These are phyloP conservation scores for Gambusia yucatana DNA, from an alignment of 2,797 vertebrate species.

Conservation along the genomic window DNA sequence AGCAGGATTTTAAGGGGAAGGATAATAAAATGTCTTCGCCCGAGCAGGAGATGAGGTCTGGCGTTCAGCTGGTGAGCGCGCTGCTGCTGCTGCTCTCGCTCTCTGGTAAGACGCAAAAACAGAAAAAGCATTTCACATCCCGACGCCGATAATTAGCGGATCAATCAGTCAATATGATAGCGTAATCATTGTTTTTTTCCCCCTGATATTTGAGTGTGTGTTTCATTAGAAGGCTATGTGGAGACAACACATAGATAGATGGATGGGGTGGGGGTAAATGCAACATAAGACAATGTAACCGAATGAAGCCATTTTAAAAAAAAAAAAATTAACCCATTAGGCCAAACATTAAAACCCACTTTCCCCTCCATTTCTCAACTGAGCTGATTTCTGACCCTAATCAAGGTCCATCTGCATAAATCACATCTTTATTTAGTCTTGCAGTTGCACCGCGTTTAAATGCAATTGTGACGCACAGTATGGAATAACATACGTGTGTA, in stretches of 20 bases:
- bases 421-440: neutral
- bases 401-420: neutral
- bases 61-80: slow-evolving; percentile 59
- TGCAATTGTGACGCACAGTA: slow-evolving; percentile 37
- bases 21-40: slow-evolving; percentile 62
- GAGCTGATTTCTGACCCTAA: too few relatives aligned
- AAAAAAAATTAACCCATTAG: slow-evolving; percentile 1
- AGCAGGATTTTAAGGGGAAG: slow-evolving; percentile 6
- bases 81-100: slow-evolving; percentile 64
- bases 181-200: too few relatives aligned
- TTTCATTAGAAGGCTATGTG: neutral
- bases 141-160: slow-evolving; percentile 17
- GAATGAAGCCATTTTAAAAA: neutral
- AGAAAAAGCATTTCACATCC: slow-evolving; percentile 16
- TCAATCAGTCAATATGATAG: neutral
- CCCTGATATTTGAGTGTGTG: neutral
- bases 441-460: slow-evolving; percentile 14
- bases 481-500: slow-evolving; percentile 34
- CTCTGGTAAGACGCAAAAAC: slow-evolving; percentile 68
- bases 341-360: neutral
- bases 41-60: slow-evolving; percentile 52
- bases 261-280: neutral
- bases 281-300: neutral
- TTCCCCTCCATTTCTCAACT: too few relatives aligned
- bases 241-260: neutral